Conservation (phyloP, 2,888 invertebrate species). For the Loripinus fragilis region DNA sequence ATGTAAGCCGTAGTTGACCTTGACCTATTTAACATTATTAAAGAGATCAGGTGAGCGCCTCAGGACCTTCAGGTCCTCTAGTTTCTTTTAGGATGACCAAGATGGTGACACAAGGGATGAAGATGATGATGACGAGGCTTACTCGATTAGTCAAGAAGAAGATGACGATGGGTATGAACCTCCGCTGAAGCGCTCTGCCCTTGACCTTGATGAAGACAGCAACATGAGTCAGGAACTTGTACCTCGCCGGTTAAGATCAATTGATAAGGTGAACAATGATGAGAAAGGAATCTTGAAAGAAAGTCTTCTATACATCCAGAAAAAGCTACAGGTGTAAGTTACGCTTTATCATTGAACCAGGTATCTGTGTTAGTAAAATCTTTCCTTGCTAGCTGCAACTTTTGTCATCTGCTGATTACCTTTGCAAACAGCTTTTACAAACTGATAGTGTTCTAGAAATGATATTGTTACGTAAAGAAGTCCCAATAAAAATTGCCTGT, state of each 20-base stretch:
- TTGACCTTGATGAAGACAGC: constrained; percentile 57
- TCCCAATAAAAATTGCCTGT: no score
- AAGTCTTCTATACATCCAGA: constrained; percentile 88
- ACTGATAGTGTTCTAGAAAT: no score
- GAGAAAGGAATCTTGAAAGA: constrained; percentile 70
- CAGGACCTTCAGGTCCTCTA: no score
- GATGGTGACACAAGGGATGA: constrained; percentile 42
- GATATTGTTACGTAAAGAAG: no score
- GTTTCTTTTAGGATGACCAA: constrained; percentile 9
- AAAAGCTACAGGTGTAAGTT: constrained; percentile 90
- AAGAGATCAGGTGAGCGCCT: no score
- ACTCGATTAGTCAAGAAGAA: constrained; percentile 28
- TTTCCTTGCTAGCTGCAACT: no score
- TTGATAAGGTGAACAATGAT: constrained; percentile 59
- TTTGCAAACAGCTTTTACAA: no score
- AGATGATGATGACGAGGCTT: constrained; percentile 52
- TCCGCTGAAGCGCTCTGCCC: constrained; percentile 39
- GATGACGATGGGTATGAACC: constrained; percentile 35
- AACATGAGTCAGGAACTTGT: constrained; percentile 50
- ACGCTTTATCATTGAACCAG: neutral
- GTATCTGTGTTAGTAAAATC: no score
- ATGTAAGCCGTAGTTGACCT: no score
- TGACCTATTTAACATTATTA: no score
- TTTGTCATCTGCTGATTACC: no score
- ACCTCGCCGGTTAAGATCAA: constrained; percentile 41